A percentile compares a stretch with the other conserved stretches of the same genome.
phyloP scores from a whole-genome alignment of 2,888 invertebrate species.

The Dasysyrphus albostriatus region DNA sequence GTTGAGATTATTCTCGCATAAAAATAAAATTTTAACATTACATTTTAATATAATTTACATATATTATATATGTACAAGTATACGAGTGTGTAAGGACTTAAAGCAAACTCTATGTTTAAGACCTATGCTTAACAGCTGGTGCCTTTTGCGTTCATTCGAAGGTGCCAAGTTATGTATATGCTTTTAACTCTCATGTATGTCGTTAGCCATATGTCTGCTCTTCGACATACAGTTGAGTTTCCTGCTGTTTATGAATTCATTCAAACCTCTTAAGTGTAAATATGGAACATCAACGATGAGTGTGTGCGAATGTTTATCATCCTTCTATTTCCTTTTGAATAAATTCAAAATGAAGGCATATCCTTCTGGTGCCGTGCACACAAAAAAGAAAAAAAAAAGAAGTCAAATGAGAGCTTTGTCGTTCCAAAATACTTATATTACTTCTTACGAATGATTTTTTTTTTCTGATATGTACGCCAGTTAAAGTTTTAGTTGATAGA shows the following conservation, averaged over 20 bases:
- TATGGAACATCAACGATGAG: constrained; percentile 9
- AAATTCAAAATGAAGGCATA: constrained; percentile 33
- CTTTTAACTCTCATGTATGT: constrained; percentile 17
- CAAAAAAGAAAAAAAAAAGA: not conserved
- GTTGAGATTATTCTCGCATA: constrained; percentile 9
- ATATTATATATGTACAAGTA: no score
- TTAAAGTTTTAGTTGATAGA: not conserved
- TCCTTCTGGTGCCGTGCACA: constrained; percentile 7
- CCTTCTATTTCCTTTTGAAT: constrained; percentile 44
- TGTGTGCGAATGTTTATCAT: constrained; percentile 39
- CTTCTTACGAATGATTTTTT: not conserved
- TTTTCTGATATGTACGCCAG: not conserved
- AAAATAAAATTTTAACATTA: constrained; percentile 1
- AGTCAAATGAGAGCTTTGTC: constrained; percentile 11
- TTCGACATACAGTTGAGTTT: constrained; percentile 14
- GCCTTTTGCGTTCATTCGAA: constrained; percentile 6
- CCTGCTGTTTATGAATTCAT: constrained; percentile 28
- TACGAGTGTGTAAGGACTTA: not conserved
- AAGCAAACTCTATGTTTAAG: not conserved
- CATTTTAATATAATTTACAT: not conserved
- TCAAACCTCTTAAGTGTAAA: constrained; percentile 5
- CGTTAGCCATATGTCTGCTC: constrained; percentile 32
- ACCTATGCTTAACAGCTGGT: not conserved
- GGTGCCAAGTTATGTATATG: constrained; percentile 13
- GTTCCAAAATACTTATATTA: constrained; percentile 4